A percentile compares a stretch with the other conserved stretches of the same genome.
Evolutionary conservation across 1,140 invertebrate species (phyloP).

Genomic region (Pteromalus puparum): DNA sequence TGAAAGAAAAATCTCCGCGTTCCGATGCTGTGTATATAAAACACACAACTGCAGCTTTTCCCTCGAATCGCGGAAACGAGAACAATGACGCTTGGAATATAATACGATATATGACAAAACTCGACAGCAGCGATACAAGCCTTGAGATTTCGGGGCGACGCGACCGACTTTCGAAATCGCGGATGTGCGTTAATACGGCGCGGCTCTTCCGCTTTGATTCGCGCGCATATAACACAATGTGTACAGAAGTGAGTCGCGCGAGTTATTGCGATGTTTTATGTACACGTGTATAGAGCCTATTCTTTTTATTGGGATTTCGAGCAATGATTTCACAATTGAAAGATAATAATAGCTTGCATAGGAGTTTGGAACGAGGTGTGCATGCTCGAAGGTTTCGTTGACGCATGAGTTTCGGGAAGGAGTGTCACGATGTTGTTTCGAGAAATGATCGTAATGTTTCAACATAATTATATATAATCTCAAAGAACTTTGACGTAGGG

Average conservation of each 20-base stretch:
- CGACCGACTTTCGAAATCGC: slow-evolving; percentile 9
- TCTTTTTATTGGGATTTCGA: background rate
- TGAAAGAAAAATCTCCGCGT: background rate
- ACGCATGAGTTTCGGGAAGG: background rate
- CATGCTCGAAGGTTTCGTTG: background rate
- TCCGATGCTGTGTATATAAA: background rate
- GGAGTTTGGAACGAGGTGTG: background rate
- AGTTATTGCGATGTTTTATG: too few relatives aligned
- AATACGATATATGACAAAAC: background rate
- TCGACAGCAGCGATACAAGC: background rate
- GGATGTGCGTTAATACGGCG: background rate
- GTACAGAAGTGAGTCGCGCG: background rate
- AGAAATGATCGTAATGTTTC: background rate
- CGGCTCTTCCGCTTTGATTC: background rate
- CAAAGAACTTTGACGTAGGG: too few relatives aligned
- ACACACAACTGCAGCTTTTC: background rate
- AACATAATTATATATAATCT: too few relatives aligned
- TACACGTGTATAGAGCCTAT: background rate
- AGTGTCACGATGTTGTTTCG: background rate
- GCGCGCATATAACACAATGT: background rate
- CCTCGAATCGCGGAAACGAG: background rate
- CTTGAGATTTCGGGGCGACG: slow-evolving; percentile 29
- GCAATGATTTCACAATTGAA: background rate
- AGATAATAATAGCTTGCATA: background rate
- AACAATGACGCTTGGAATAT: background rate